Base-by-base conservation (phyloP, 1,140 invertebrate species). In the Panulirus ornatus region DNA sequence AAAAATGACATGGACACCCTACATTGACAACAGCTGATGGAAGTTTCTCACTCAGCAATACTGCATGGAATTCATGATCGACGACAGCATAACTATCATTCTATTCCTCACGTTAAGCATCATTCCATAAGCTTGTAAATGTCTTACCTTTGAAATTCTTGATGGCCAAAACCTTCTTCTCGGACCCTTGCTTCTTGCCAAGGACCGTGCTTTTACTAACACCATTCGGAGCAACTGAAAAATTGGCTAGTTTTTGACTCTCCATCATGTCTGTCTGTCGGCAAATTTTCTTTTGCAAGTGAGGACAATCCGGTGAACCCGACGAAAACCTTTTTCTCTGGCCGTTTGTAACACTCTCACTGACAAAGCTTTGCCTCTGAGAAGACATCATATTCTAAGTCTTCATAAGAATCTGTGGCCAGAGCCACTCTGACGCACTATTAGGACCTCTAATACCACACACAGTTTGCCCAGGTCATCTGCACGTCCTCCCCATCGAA, bases 321-420 rank as follows among this genome's bases (percentile, higher is more conserved):
- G 88, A 84, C 16, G 88, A 83, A 76, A 75, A 83, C 70, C 88
- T 89, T 75, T 89, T 89, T 58, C 87, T 89, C 87, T 89, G 87
- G 63, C 87, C 87, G 87, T 89, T 89, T 84, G 79, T 83, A 19
- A 83, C 78, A 75, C 79, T 88, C 85, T 88, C 88, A 83, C 88
- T 89, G 79, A 83, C 88, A 89, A 89, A 81, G 79, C 79, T 83
- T 58, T 70, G 66, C 71, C 84, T 86, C 63, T 44, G 79, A 54
- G 63, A 63, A 40, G 88, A 89, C 79, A 84, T 83, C 88, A 89
- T 89, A 83, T 40, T 89, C 70, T 79, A 82, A 71, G 79, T 79
- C 78, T 89, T 82, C 81, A 73, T 75, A 51, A 22, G 40, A 34
- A 79, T 78, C 11, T n/a, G 51, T 42, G 75, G 54, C 76, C 54